Conservation (phyloP, 2,888 invertebrate genomes). For the Amitus sp. region DNA sequence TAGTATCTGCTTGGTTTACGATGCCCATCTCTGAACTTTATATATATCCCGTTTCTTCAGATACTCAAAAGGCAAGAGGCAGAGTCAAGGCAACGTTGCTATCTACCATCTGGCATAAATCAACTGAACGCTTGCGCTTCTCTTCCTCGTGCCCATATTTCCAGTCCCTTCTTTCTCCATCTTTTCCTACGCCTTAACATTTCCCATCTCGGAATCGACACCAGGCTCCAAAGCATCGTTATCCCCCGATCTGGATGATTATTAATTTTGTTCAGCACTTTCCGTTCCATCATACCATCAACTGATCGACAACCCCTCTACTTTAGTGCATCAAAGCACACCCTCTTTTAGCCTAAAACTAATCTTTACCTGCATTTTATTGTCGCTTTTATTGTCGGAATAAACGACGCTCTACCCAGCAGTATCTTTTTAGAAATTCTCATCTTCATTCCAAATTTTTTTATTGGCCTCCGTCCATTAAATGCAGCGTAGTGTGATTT, state of each 20-base stretch:
- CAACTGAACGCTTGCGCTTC: constrained; percentile 60
- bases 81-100: constrained; percentile 50
- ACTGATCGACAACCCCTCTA: too few relatives aligned
- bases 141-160: constrained; percentile 57
- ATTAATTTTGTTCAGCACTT: constrained; percentile 59
- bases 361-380: neutral
- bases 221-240: constrained; percentile 47
- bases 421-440: neutral
- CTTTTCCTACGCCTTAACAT: constrained; percentile 33
- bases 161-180: constrained; percentile 38
- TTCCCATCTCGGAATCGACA: constrained; percentile 11
- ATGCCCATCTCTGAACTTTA: constrained; percentile 19
- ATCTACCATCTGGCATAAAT: constrained; percentile 65
- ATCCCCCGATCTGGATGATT: constrained; percentile 59
- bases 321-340: too few relatives aligned
- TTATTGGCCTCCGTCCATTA: neutral
- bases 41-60: constrained; percentile 44
- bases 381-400: neutral
- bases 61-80: constrained; percentile 37
- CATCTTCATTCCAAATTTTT: neutral
- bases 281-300: too few relatives aligned
- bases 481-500: neutral
- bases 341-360: constrained; percentile 4
- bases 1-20: constrained; percentile 7
- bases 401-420: neutral